These are phyloP conservation scores for Lepidurus packardi DNA, from an alignment of 1,140 invertebrate genomes.

Conservation along the genomic window DNA sequence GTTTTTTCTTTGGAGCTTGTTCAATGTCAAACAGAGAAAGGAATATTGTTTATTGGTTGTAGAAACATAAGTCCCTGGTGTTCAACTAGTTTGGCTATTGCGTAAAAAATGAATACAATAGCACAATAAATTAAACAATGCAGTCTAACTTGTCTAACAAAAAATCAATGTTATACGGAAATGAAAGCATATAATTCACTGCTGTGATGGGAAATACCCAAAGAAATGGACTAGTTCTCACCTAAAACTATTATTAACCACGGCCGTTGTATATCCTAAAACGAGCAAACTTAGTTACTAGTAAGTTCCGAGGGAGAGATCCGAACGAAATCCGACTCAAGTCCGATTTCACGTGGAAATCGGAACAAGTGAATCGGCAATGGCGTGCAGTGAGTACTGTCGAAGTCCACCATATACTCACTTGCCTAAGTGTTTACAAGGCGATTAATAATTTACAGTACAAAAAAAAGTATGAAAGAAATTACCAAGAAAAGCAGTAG, in stretches of 20 bases:
- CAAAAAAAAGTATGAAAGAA: slow-evolving; percentile 29
- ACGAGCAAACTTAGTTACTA: neutral
- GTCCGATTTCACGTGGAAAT: slow-evolving; percentile 50
- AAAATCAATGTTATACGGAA: slow-evolving; percentile 2
- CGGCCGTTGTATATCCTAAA: neutral
- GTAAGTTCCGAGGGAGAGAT: slow-evolving; percentile 29
- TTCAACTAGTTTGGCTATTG: neutral
- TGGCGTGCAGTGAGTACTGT: slow-evolving; percentile 78
- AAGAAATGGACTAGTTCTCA: neutral
- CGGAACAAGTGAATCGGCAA: slow-evolving; percentile 63
- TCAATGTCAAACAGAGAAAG: neutral
- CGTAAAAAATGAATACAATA: slow-evolving; percentile 19
- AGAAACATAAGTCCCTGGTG: neutral
- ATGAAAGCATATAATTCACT: neutral
- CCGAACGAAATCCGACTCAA: slow-evolving; percentile 38
- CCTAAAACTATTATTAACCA: neutral
- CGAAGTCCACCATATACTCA: slow-evolving; percentile 78
- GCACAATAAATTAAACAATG: neutral
- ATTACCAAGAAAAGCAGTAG: slow-evolving; percentile 57
- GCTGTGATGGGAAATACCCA: neutral
- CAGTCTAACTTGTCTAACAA: slow-evolving; percentile 17
- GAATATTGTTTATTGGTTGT: neutral
- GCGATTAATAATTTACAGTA: slow-evolving; percentile 33
- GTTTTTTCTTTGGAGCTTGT: slow-evolving; percentile 18
- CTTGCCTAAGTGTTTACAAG: slow-evolving; percentile 53